These are phyloP conservation scores for Odontophorus gujanensis DNA, from an alignment of 2,113 vertebrate species.

Conservation along the genomic window DNA sequence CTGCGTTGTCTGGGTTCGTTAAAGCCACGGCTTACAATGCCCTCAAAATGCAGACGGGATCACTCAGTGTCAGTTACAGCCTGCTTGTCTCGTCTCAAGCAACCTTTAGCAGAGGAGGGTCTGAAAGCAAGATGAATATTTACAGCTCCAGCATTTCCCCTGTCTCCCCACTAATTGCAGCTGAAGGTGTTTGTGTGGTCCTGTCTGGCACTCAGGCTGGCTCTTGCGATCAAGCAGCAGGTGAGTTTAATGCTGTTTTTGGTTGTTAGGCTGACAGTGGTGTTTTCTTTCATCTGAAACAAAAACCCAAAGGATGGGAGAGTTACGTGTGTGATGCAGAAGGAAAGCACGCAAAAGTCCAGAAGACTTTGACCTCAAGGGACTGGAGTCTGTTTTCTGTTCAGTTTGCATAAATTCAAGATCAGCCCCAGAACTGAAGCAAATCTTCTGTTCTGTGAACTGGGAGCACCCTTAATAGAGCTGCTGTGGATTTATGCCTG, in stretches of 20 bases:
- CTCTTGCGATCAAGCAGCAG: neutral
- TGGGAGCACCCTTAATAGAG: conserved; percentile 12
- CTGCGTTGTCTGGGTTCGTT: neutral
- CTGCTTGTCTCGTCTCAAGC: neutral
- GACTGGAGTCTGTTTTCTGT: neutral
- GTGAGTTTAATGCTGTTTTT: neutral
- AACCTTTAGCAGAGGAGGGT: conserved; percentile 1
- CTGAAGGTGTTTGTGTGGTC: neutral
- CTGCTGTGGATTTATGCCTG: neutral
- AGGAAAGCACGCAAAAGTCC: neutral
- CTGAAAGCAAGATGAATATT: neutral
- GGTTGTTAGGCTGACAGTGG: neutral
- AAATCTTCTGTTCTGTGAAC: neutral
- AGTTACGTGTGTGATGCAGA: accelerated
- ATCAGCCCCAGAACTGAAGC: neutral
- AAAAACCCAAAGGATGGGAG: neutral
- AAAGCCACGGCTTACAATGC: neutral
- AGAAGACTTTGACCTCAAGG: neutral
- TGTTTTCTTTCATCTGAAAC: neutral
- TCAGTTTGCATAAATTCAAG: neutral
- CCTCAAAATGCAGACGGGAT: neutral
- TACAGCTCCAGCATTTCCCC: neutral
- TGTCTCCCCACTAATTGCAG: neutral
- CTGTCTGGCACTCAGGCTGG: neutral
- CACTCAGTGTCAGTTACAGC: neutral